phyloP scores from a whole-genome alignment of 2,113 vertebrate species.

The Xiphophorus couchianus region DNA sequence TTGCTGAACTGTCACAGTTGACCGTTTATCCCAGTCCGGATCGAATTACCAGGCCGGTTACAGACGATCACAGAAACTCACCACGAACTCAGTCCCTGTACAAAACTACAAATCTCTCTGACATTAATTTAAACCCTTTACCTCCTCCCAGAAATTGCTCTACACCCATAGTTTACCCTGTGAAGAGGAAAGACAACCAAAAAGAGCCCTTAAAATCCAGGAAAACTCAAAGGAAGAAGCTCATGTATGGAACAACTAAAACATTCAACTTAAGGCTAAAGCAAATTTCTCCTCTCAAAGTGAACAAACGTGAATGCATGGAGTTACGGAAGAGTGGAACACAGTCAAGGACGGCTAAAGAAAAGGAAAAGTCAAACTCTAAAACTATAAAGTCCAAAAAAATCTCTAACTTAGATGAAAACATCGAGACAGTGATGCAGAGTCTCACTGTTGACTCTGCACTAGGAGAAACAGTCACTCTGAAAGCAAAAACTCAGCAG shows the following conservation, averaged over 20 bases:
- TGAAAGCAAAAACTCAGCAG: slow-evolving; percentile 12
- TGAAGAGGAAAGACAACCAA: slow-evolving; percentile 35
- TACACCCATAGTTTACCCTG: slow-evolving; percentile 15
- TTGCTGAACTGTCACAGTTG: slow-evolving; percentile 86
- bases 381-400: slow-evolving; percentile 9
- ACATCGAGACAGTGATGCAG: slow-evolving; percentile 68
- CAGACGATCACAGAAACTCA: slow-evolving; percentile 17
- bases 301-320: slow-evolving; percentile 77
- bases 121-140: slow-evolving; percentile 34
- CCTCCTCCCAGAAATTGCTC: slow-evolving; percentile 23
- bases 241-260: slow-evolving; percentile 87
- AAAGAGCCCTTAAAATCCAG: slow-evolving; percentile 27
- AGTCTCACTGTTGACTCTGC: slow-evolving; percentile 13
- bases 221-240: slow-evolving; percentile 67
- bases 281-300: slow-evolving; percentile 73
- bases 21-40: slow-evolving; percentile 70
- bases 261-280: slow-evolving; percentile 86
- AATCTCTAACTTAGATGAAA: slow-evolving; percentile 65
- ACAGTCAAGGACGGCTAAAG: slow-evolving; percentile 8
- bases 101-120: slow-evolving; percentile 18
- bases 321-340: slow-evolving; percentile 56
- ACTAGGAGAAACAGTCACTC: slow-evolving; percentile 6
- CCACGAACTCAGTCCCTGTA: background rate
- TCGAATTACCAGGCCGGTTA: slow-evolving; percentile 72
- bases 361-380: slow-evolving; percentile 10